Conservation (phyloP, 2,888 invertebrate species). For the Labia minor region DNA sequence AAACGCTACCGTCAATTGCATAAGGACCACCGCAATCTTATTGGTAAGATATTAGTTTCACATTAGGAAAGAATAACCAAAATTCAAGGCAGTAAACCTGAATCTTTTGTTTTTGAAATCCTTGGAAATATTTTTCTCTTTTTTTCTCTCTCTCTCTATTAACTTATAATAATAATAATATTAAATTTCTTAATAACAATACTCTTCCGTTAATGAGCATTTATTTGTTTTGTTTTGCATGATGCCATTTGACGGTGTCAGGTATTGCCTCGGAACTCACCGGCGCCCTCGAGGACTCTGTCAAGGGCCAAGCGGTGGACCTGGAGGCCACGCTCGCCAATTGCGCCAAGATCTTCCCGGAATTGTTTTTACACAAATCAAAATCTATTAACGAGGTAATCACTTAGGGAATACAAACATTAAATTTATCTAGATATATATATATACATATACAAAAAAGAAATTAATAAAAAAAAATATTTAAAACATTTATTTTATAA, state of each 20-base stretch:
- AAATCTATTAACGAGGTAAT: slow-evolving; percentile 28
- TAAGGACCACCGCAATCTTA: slow-evolving; percentile 38
- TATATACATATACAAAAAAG: too few relatives aligned
- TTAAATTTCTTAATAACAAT: too few relatives aligned
- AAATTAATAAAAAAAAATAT: too few relatives aligned
- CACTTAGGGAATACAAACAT: slow-evolving; percentile 24
- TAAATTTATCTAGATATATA: too few relatives aligned
- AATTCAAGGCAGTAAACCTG: too few relatives aligned
- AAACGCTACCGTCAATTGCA: slow-evolving; percentile 35
- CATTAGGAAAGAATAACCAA: too few relatives aligned
- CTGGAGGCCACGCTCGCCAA: slow-evolving; percentile 38
- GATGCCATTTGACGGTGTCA: slow-evolving; percentile 28
- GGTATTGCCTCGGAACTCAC: slow-evolving; percentile 49
- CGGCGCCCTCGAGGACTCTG: slow-evolving; percentile 45
- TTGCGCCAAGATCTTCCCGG: slow-evolving; percentile 42
- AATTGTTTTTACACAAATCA: slow-evolving; percentile 37
- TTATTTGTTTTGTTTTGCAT: neutral
- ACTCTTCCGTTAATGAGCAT: too few relatives aligned
- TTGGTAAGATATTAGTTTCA: slow-evolving; percentile 30
- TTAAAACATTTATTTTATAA: too few relatives aligned
- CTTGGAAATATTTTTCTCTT: neutral
- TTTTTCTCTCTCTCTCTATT: too few relatives aligned
- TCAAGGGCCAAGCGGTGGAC: slow-evolving; percentile 42
- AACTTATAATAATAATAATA: too few relatives aligned
- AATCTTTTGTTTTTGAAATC: neutral